phyloP scores from a whole-genome alignment of 2,113 vertebrate species.

The Oceanites oceanicus region DNA sequence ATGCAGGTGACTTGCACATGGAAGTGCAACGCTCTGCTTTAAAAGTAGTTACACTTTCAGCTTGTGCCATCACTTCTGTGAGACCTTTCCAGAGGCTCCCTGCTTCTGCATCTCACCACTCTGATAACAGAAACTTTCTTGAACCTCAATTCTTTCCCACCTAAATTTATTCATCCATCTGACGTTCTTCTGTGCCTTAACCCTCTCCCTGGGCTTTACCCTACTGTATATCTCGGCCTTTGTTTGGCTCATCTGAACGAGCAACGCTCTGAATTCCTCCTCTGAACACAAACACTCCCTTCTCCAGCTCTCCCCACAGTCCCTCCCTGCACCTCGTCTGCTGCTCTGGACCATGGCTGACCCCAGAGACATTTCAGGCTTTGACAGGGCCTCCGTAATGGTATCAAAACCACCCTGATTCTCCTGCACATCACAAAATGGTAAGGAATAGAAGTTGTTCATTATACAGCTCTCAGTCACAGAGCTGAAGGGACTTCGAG shows the following conservation, averaged over 20 bases:
- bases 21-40: not conserved
- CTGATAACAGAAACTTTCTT: not conserved
- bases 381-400: not conserved
- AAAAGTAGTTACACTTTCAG: not conserved
- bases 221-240: not conserved
- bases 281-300: not conserved
- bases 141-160: not conserved
- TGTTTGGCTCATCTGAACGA: not conserved
- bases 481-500: not conserved
- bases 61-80: not conserved
- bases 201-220: not conserved
- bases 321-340: not conserved
- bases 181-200: accelerated
- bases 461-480: not conserved
- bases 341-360: not conserved
- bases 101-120: not conserved
- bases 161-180: not conserved
- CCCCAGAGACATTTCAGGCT: not conserved
- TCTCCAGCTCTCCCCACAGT: not conserved
- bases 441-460: not conserved
- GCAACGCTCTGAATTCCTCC: not conserved
- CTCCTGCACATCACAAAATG: not conserved
- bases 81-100: not conserved
- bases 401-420: not conserved
- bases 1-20: not conserved